These are phyloP conservation scores for Nyctalus aviator DNA, from an alignment of 2,797 vertebrate genomes.

Conservation along the genomic window DNA sequence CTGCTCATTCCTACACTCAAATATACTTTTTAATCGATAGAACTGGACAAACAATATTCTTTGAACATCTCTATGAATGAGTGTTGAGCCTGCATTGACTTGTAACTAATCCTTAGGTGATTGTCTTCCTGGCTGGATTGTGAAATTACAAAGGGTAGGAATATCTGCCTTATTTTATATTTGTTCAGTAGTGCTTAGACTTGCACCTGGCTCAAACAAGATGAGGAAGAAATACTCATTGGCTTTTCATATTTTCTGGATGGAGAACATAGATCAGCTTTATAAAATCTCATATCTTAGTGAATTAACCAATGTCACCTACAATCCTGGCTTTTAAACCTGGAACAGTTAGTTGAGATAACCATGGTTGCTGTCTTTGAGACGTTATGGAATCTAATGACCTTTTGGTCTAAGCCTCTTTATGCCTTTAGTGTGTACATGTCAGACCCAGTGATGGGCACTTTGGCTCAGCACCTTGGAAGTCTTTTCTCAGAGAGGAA, in stretches of 20 bases:
- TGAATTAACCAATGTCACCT: not conserved
- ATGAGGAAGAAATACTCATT: not conserved
- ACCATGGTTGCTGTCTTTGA: not conserved
- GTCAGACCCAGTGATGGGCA: constrained; percentile 10
- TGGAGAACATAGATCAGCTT: constrained; percentile 8
- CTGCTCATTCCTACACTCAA: not conserved
- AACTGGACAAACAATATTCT: not conserved
- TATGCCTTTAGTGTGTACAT: constrained; percentile 34
- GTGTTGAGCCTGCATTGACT: not conserved
- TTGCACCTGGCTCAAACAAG: not conserved
- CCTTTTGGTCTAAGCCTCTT: constrained; percentile 1
- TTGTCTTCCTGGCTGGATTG: not conserved
- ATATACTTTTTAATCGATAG: not conserved
- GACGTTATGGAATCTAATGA: constrained; percentile 37
- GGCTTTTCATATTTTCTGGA: constrained; percentile 19
- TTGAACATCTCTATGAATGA: not conserved
- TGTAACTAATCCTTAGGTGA: not conserved
- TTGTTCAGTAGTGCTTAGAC: not conserved
- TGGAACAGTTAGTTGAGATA: not conserved
- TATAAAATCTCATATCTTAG: constrained; percentile 2
- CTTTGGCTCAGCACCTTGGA: constrained; percentile 60
- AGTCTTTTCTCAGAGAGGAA: constrained; percentile 63
- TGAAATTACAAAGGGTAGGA: not conserved
- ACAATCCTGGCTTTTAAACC: constrained; percentile 25
- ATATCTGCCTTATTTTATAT: not conserved